Base-by-base conservation (phyloP, 2,797 vertebrate species). In the Crenichthys baileyi region DNA sequence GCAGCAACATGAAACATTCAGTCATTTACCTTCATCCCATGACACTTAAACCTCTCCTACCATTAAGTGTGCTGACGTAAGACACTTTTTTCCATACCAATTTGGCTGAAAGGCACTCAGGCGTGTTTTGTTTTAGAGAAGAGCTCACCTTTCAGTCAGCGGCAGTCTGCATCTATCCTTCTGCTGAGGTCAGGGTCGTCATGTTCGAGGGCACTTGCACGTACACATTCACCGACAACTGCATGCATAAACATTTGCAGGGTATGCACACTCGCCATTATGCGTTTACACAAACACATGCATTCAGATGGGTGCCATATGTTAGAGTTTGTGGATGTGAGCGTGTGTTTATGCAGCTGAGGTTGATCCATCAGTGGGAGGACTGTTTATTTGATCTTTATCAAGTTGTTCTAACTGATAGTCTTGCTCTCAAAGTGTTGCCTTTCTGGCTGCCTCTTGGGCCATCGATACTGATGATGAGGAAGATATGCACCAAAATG, bases 351-450 rank as follows among this genome's bases (percentile, higher is more conserved):
- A 90, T 84, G 88, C 92, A 92, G 93, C 93, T 91, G 93, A 91
- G 87, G 88, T 87, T 93, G 92, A 93, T 93, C 83, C 53, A 75
- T 85, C 73, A 84, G 67, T 56, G 65, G 87, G 74, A 89, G 67
- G 86, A 83, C 80, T 93, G 93, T 94, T 94, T 94, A 94, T 94
- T 94, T 92, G 94, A 95, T 95, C 85, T 79, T 88, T 93, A 94
- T 94, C 93, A 92, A 85, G 88, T 94, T 94, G 93, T 93, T 94
- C 93, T 93, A 95, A 91, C 89, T 92, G 86, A 85, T 79, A 76
- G 80, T 84, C 79, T 77, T 71, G 86, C 91, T 92, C 89, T 93
- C 84, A 87, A 85, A 92, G 80, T 92, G 92, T 92, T 93, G 86
- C 86, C 77, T 89, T 91, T 90, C 86, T 87, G 86, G 67, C 81